These are phyloP conservation scores for Phalera bucephala DNA, from an alignment of 2,888 invertebrate genomes.

Conservation along the genomic window DNA sequence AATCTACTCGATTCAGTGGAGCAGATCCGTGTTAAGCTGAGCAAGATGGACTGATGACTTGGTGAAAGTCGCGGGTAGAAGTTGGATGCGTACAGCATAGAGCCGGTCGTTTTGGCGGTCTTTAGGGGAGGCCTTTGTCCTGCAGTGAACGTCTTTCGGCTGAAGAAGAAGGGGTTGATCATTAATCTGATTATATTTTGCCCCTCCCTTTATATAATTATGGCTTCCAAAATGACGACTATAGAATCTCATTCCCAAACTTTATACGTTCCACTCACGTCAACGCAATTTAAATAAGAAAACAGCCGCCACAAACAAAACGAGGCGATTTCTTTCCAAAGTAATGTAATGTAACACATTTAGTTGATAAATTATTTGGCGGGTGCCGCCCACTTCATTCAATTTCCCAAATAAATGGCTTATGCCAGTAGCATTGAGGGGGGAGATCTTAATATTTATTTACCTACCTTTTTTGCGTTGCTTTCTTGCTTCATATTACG, in stretches of 20 bases:
- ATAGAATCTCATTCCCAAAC: not conserved
- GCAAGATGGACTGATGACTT: too few relatives aligned
- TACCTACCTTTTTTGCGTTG: slow-evolving; percentile 34
- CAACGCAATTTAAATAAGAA: slow-evolving; percentile 22
- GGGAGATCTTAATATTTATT: slow-evolving; percentile 35
- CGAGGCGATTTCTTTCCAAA: slow-evolving; percentile 41
- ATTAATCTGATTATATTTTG: too few relatives aligned
- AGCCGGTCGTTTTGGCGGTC: too few relatives aligned
- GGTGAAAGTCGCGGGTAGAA: too few relatives aligned
- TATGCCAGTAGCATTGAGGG: slow-evolving; percentile 38
- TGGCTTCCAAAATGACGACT: too few relatives aligned
- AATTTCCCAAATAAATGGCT: slow-evolving; percentile 53
- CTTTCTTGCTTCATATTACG: slow-evolving; percentile 36
- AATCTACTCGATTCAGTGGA: too few relatives aligned
- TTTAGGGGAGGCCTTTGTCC: too few relatives aligned
- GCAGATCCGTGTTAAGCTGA: too few relatives aligned
- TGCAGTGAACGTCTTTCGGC: too few relatives aligned
- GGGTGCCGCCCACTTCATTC: slow-evolving; percentile 46
- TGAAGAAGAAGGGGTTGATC: too few relatives aligned
- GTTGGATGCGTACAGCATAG: too few relatives aligned
- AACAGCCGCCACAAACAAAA: slow-evolving; percentile 32
- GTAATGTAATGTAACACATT: slow-evolving; percentile 52
- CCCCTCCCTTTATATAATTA: too few relatives aligned
- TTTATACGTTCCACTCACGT: not conserved
- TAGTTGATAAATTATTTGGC: slow-evolving; percentile 53